Conservation (phyloP, 2,113 vertebrate genomes). For the Platichthys flesus region DNA sequence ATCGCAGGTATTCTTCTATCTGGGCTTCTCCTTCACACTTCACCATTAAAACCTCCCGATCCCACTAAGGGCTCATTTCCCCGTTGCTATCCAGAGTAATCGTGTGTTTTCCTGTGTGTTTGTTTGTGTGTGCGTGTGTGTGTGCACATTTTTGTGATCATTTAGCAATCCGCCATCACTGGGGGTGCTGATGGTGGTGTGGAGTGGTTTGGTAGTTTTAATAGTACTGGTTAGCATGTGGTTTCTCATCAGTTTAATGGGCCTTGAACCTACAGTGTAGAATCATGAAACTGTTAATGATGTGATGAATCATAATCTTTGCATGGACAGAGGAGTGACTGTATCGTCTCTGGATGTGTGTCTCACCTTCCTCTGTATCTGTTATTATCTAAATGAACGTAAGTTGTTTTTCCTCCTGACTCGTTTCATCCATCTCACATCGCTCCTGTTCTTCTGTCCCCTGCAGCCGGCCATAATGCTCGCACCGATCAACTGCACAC, state of each 20-base stretch:
- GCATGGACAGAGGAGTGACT: constrained; percentile 52
- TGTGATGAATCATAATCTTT: neutral
- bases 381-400: neutral
- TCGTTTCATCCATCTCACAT: constrained; percentile 24
- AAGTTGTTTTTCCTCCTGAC: neutral
- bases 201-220: neutral
- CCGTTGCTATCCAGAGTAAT: neutral
- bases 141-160: neutral
- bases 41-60: constrained; percentile 37
- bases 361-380: constrained; percentile 31
- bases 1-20: constrained; percentile 60
- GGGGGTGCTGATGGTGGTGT: constrained; percentile 11
- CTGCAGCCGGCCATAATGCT: constrained; percentile 86
- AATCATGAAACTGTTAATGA: neutral
- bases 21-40: constrained; percentile 37
- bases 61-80: constrained; percentile 11
- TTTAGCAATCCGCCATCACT: neutral
- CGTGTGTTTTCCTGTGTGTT: neutral
- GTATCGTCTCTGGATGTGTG: constrained; percentile 21
- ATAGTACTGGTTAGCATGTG: neutral
- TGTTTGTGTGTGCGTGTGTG: neutral
- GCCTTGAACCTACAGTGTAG: neutral
- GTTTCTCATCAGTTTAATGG: neutral
- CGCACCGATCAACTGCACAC: constrained; percentile 81
- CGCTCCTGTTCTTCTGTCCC: constrained; percentile 29